Evolutionary conservation across 2,797 vertebrate genomes (phyloP), one percentile per base, ranked within the genome.

Genomic region (Amniataba percoides): DNA sequence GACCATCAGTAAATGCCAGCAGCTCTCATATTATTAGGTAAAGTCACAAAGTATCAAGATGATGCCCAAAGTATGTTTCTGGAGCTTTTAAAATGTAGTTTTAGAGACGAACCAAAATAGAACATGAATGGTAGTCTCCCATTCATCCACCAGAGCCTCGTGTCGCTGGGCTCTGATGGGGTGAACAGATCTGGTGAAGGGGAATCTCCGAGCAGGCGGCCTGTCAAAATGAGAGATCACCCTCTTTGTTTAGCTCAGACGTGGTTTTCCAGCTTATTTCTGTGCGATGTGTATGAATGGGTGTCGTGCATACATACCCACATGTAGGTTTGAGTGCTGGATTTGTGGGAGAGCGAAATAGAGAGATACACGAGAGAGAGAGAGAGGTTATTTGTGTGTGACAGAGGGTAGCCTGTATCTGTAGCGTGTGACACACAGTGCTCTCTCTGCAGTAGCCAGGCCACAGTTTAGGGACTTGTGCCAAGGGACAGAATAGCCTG

Each of bases 351-450:
- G 45, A 74, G 40, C 78, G 60, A 75, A 46, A 69, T 42, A 48
- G 46, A 64, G 51, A 18, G 70, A 16, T 39, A 19, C 58, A 43
- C 42, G 15, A 71, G 31, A 49, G 11, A 52, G 53, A 70, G 76
- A 80, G 78, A 40, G 78, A 45, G 70, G 63, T 87, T 82, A 76
- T 88, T 83, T 80, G 92, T 83, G 84, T 82, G 77, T 91, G 88
- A 92, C 88, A 93, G 89, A 90, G 90, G 71, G 59, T 6, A 36
- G 84, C 76, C 87, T 93, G 93, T 93, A 76, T 90, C 83, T 78
- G 81, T 89, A 84, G 91, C 89, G 88, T 94, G 93, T 93, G 91
- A 91, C 90, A 88, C 83, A 89, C 86, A 80, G 90, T 71, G 90
- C 91, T 92, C 89, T 88, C 91, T 87, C 91, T 90, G 72, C 89